Conservation (phyloP, 2,797 vertebrate genomes). For the Hyperoplus lanceolatus region DNA sequence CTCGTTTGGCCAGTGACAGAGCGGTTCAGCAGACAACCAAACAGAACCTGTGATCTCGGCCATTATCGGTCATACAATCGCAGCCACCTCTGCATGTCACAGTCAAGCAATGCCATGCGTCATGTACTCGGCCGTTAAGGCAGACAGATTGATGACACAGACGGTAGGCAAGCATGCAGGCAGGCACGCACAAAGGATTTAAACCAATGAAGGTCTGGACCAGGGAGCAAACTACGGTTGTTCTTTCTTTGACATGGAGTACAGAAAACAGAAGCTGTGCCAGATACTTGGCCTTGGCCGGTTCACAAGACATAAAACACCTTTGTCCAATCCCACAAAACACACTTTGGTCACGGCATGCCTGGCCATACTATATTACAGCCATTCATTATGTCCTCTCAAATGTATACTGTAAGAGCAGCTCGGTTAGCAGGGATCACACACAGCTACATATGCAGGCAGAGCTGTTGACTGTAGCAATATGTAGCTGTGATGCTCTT, state of each 20-base stretch:
- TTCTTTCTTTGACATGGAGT: conserved; percentile 16
- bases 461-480: conserved; percentile 17
- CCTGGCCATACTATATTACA: conserved; percentile 34
- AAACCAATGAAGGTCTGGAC: conserved; percentile 31
- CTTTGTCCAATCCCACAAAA: conserved; percentile 20
- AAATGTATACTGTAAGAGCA: conserved; percentile 35
- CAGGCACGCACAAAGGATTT: conserved; percentile 50
- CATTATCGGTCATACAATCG: conserved; percentile 44
- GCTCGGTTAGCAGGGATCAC: conserved; percentile 32
- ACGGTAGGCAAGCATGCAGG: conserved; percentile 21
- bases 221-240: conserved; percentile 15
- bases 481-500: conserved; percentile 22
- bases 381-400: conserved; percentile 46
- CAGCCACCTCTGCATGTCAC: conserved; percentile 54
- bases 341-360: conserved; percentile 15
- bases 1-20: conserved; percentile 49
- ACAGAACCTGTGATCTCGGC: conserved; percentile 29
- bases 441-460: conserved; percentile 26
- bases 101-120: conserved; percentile 50
- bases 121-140: conserved; percentile 25
- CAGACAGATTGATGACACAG: conserved; percentile 54
- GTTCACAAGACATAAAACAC: conserved; percentile 19
- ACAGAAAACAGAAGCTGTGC: conserved; percentile 42
- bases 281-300: conserved; percentile 12
- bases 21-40: conserved; percentile 39